phyloP scores from a whole-genome alignment of 92 coral and sea anemone genomes.

The Palythoa grandis region DNA sequence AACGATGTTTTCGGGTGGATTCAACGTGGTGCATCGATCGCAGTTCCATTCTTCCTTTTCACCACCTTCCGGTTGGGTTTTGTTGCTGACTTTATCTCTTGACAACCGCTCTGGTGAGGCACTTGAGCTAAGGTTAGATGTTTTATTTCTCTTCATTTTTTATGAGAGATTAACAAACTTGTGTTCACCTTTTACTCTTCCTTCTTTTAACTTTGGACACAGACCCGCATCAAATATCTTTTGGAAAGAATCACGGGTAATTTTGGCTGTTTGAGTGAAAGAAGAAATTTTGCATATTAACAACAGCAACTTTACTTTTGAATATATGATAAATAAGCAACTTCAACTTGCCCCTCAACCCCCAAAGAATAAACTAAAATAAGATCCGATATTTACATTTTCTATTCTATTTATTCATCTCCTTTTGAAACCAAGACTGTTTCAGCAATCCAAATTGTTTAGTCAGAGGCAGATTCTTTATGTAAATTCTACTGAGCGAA shows the following conservation, averaged over 20 bases:
- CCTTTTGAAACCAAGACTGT: no score
- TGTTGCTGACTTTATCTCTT: not conserved
- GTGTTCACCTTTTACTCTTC: constrained; percentile 4
- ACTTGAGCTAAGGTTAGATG: not conserved
- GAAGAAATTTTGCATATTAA: no score
- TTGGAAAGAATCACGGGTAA: not conserved
- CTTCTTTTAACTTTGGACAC: not conserved
- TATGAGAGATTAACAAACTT: not conserved
- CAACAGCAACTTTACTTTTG: no score
- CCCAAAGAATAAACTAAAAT: no score
- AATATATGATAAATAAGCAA: no score
- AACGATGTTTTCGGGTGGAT: constrained; percentile 47
- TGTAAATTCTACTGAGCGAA: no score
- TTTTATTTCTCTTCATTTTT: not conserved
- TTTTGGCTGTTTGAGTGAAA: no score
- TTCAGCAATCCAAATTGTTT: no score
- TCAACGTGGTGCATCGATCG: constrained; percentile 62
- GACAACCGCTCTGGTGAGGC: not conserved
- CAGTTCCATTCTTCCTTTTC: constrained; percentile 54
- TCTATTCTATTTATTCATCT: no score
- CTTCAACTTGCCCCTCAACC: no score
- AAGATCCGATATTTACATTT: no score
- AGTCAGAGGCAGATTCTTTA: no score
- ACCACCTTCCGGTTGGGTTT: not conserved
- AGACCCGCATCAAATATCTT: not conserved